These are phyloP conservation scores for Sebastolobus altivelis DNA, from an alignment of 2,797 vertebrate genomes.

Conservation along the genomic window DNA sequence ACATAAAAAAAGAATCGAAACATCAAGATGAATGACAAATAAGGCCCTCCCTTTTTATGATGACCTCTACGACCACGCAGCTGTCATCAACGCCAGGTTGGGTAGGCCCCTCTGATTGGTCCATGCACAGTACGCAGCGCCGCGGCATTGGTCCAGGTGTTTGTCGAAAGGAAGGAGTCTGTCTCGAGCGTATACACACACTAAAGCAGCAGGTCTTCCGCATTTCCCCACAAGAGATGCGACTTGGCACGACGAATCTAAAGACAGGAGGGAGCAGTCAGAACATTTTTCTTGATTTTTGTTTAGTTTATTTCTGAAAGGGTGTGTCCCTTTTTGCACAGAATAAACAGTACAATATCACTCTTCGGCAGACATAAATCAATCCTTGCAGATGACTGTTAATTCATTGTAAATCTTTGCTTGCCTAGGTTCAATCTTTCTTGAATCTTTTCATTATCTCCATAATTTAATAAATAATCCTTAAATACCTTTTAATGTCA, in stretches of 20 bases:
- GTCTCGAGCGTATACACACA: slow-evolving; percentile 80
- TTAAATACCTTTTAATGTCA: background rate
- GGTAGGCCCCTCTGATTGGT: slow-evolving; percentile 81
- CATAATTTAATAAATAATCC: slow-evolving; percentile 31
- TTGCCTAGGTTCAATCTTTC: background rate
- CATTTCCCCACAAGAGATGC: slow-evolving; percentile 76
- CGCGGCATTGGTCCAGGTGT: slow-evolving; percentile 83
- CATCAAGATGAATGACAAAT: slow-evolving; percentile 61
- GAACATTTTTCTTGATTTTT: slow-evolving; percentile 50
- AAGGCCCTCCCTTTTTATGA: slow-evolving; percentile 55
- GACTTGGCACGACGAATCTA: slow-evolving; percentile 83
- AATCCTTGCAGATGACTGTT: background rate
- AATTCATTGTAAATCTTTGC: background rate
- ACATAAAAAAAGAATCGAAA: slow-evolving; percentile 48
- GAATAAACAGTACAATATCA: slow-evolving; percentile 36
- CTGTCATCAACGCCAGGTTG: slow-evolving; percentile 71
- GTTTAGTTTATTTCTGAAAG: slow-evolving; percentile 68
- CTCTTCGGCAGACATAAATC: slow-evolving; percentile 23
- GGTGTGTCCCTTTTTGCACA: slow-evolving; percentile 29
- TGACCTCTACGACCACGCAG: slow-evolving; percentile 69
- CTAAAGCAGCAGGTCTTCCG: slow-evolving; percentile 83
- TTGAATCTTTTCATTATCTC: background rate
- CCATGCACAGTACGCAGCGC: slow-evolving; percentile 78
- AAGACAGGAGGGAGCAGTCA: slow-evolving; percentile 84
- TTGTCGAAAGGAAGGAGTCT: slow-evolving; percentile 78